Evolutionary conservation across 2,797 vertebrate genomes (phyloP).

Genomic region (Psittacula derbiana): DNA sequence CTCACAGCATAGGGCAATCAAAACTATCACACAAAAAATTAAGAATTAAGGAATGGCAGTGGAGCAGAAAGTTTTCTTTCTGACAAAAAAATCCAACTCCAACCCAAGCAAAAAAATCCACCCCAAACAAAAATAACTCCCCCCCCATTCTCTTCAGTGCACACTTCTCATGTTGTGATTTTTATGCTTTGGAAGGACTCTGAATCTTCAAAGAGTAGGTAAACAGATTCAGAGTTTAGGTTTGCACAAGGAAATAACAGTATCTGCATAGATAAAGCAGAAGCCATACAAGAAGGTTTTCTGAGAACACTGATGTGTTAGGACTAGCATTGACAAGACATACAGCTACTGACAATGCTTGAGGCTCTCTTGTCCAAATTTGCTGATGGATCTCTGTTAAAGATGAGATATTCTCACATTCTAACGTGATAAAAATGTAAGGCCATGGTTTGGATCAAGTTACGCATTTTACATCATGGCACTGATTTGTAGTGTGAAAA

Average conservation of each 20-base stretch:
- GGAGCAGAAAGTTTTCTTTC: neutral
- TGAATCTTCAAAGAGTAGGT: neutral
- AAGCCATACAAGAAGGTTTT: neutral
- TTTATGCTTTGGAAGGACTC: neutral
- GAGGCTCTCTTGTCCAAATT: constrained; percentile 10
- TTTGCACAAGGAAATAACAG: neutral
- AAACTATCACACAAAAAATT: neutral
- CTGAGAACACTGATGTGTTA: neutral
- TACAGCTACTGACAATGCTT: neutral
- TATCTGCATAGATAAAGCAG: neutral
- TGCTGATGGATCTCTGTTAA: neutral
- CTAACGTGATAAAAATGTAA: neutral
- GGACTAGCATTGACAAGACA: neutral
- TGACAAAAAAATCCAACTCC: neutral
- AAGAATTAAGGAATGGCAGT: neutral
- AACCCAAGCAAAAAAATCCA: neutral
- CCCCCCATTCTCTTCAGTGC: neutral
- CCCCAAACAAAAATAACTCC: neutral
- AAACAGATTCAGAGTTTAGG: neutral
- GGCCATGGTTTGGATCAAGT: neutral
- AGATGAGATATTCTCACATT: neutral
- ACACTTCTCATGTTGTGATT: neutral
- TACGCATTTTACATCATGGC: neutral
- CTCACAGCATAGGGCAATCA: neutral
- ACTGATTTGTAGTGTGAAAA: neutral